Percentiles rank a stretch among this genome's conserved stretches.
Evolutionary conservation across 2,888 invertebrate genomes (phyloP).

Genomic region (Yponomeuta sedellus): DNA sequence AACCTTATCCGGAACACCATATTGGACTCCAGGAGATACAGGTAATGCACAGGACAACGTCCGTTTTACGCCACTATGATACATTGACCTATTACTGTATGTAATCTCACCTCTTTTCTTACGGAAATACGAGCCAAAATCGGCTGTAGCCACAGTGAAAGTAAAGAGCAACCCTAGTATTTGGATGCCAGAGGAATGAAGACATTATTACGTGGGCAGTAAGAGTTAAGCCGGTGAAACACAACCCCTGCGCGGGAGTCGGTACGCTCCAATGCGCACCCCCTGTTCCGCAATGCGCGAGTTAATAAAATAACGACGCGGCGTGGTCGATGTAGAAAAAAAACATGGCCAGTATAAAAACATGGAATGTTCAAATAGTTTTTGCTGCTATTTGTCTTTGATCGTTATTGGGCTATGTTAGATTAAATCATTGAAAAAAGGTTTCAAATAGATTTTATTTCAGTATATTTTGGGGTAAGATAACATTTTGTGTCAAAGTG

Average conservation of each 20-base stretch:
- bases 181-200: neutral
- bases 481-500: too few relatives aligned
- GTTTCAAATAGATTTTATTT: neutral
- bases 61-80: neutral
- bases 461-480: too few relatives aligned
- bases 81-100: neutral
- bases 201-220: neutral
- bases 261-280: constrained; percentile 13
- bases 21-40: constrained; percentile 14
- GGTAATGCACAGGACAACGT: constrained; percentile 17
- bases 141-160: neutral
- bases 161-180: neutral
- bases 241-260: constrained; percentile 11
- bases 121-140: neutral
- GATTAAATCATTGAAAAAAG: neutral
- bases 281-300: constrained; percentile 12
- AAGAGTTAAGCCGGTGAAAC: neutral
- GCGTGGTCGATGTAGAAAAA: neutral
- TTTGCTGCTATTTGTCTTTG: neutral
- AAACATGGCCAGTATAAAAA: neutral
- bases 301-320: neutral
- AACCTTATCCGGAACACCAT: constrained; percentile 11
- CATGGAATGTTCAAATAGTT: neutral
- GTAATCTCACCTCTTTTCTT: neutral
- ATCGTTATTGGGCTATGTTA: neutral